Percentiles rank a stretch among this genome's conserved stretches.
phyloP scores from a whole-genome alignment of 2,888 invertebrate species.

The Thera britannica region DNA sequence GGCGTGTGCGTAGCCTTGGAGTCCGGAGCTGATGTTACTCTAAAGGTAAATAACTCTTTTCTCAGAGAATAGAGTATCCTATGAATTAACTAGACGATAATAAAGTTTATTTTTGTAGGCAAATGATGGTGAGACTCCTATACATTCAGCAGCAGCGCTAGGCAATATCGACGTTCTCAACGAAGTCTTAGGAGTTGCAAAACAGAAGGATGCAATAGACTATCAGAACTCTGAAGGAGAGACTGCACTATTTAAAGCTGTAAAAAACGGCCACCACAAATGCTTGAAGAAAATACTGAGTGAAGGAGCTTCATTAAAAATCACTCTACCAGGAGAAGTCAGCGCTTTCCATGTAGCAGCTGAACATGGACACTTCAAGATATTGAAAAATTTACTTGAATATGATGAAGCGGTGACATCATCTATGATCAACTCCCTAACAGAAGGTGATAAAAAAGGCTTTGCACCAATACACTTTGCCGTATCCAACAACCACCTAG shows the following conservation, averaged over 20 bases:
- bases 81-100: slow-evolving; percentile 1
- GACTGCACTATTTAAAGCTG: slow-evolving; percentile 78
- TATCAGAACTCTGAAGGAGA: slow-evolving; percentile 77
- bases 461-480: slow-evolving; percentile 84
- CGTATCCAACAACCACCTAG: slow-evolving; percentile 76
- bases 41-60: slow-evolving; percentile 58
- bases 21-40: slow-evolving; percentile 79
- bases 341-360: slow-evolving; percentile 87
- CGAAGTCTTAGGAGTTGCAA: slow-evolving; percentile 79
- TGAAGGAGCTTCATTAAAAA: slow-evolving; percentile 75
- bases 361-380: slow-evolving; percentile 79
- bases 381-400: slow-evolving; percentile 81
- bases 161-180: slow-evolving; percentile 78
- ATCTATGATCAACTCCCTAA: slow-evolving; percentile 61
- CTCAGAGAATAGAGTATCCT: background rate
- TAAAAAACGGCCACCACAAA: slow-evolving; percentile 67
- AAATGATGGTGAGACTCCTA: slow-evolving; percentile 79
- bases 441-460: slow-evolving; percentile 70
- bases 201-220: slow-evolving; percentile 76
- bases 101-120: slow-evolving; percentile 54
- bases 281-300: slow-evolving; percentile 74
- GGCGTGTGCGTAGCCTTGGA: slow-evolving; percentile 82
- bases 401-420: slow-evolving; percentile 65
- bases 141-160: slow-evolving; percentile 81
- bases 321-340: slow-evolving; percentile 70